These are phyloP conservation scores for Anolis sagrei DNA, from an alignment of 2,113 vertebrate species.

Conservation along the genomic window DNA sequence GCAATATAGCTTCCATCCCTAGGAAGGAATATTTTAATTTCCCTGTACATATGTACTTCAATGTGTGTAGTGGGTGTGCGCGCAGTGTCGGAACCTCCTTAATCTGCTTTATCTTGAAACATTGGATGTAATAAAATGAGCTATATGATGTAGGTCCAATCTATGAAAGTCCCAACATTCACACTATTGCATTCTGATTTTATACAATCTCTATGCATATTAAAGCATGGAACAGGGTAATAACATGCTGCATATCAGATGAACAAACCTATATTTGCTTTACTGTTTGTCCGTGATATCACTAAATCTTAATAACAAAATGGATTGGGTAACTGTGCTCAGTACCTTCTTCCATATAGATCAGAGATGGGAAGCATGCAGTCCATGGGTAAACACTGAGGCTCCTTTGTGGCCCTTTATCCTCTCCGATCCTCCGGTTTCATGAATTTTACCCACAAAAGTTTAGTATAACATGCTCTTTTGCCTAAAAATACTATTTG, in stretches of 20 bases:
- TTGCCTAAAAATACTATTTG: no score
- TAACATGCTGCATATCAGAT: not conserved
- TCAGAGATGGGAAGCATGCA: no score
- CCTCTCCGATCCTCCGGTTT: no score
- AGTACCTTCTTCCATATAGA: no score
- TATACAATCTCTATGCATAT: not conserved
- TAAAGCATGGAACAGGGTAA: not conserved
- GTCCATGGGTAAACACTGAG: no score
- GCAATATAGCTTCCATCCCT: not conserved
- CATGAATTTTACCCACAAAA: no score
- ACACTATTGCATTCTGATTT: not conserved
- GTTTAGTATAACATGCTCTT: no score
- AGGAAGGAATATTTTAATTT: not conserved
- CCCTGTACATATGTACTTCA: not conserved
- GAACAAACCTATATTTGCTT: conserved; percentile 19
- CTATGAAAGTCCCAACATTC: not conserved
- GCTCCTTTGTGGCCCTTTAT: no score
- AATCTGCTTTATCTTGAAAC: no score
- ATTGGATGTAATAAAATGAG: not conserved
- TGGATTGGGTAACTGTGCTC: not conserved
- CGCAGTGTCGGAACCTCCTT: not conserved
- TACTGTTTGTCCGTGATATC: conserved; percentile 5
- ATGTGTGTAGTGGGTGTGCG: not conserved
- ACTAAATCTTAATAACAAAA: not conserved
- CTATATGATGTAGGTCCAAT: not conserved